Base-by-base conservation (phyloP, 2,888 invertebrate genomes). In the Hymenopus coronatus region DNA sequence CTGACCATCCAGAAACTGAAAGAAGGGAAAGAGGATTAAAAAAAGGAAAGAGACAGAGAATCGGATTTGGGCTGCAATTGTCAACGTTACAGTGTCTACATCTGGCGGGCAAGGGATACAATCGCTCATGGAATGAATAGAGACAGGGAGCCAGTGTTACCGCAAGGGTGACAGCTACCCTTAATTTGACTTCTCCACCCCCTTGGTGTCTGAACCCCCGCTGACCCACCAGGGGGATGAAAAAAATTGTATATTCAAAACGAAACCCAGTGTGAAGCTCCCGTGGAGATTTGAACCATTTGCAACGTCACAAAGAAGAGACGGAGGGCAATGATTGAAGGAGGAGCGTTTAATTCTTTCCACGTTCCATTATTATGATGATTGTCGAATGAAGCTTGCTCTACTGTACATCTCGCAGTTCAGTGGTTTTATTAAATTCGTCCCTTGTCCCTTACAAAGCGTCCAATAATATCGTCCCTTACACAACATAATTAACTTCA, bases 181-280 rank as follows among this genome's bases (percentile, higher is more conserved):
- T 88, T 86, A 89, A 86, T 89, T 88, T 89, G 88, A 89, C 86
- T 89, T 88, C 84, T 89, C 88, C 89, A 88, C 89, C 89, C 88
- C 88, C 89, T 88, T 84, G 54, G 82, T 88, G 89, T 89, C 85
- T 33, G 89, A 46, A 87, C 87, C 87, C 89, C 89, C 84, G 89
- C 82, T 88, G 89, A 81, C 87, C 88, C 88, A 27, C n/a, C 82
- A 33, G n/a, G 15, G 25, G 87, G 25, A 70, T 70, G 54, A 87
- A 87, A 87, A 84, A 87, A 40, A 86, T 70, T 28, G 81, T 86
- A 81, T 27, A 87, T 82, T 82, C 87, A 82, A 28, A 12, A 30
- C 82, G 33, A 25, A 70, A 28, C 81, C 28, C 40, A n/a, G 27
- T 14, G 25, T 9, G 54, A 20, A 20, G 20, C 54, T 25, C 87